Evolutionary conservation across 2,797 vertebrate species (phyloP), one percentile per base, ranked within the genome.

Genomic region (Pseudochirops cupreus): DNA sequence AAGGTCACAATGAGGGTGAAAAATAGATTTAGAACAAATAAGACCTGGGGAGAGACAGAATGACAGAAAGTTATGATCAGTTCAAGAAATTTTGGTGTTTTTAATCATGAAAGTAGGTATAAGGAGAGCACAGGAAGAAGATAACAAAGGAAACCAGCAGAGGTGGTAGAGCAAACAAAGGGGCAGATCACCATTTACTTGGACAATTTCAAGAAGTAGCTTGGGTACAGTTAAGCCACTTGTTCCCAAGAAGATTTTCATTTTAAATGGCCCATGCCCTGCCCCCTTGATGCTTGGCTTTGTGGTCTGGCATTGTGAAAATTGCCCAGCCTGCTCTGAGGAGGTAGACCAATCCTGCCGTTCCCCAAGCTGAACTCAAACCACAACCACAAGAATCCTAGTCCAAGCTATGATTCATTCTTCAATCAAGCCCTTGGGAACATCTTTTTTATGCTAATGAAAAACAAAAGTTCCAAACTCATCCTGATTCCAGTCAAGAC

Each of bases 351-450:
- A 24, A 14, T 18, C n/a, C 55, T 82, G 58, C 33, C 50, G 50
- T 96, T 62, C 74, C 55, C 56, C 52, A 56, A 59, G 24, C 57
- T 4, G 39, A 93, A 94, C 31, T 50, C 56, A 56, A 18, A 87
- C 74, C 28, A 59, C 92, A 92, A 62, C 92, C 91, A 94, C 52
- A 92, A 91, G 82, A 87, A 92, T 56, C 56, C n/a, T 31, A 54
- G 46, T 31, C 82, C 26, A 18, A 11, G 28, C 18, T 16, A 54
- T 91, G 58, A 96, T 24, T 93, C 33, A 90, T 59, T 58, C 90
- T 92, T 87, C 39, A 90, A 26, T 91, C 50, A 46, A 91, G 67
- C 4, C 39, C 56, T 52, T 55, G 89, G 39, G 50, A 46, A 31
- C 12, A 54, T 33, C 57, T 93, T 93, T 95, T 89, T 93, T 56